Base-by-base conservation (phyloP, 2,797 vertebrate genomes). In the Eupleurogrammus muticus region DNA sequence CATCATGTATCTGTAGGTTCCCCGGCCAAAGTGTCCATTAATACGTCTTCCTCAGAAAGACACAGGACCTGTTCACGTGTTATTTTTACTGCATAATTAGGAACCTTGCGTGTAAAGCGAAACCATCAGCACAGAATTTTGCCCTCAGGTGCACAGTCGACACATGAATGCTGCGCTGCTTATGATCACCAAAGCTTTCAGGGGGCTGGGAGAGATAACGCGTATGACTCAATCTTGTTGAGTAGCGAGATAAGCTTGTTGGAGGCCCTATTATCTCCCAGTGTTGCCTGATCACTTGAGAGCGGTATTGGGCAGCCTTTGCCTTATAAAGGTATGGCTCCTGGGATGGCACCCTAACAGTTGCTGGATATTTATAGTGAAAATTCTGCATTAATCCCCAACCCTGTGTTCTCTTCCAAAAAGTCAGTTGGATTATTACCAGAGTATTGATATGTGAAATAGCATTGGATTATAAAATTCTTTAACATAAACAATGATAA, bases 291-390 rank as follows among this genome's bases (percentile, higher is more conserved):
- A 89, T 87, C 80, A 72, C 73, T 80, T 56, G 66, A 82, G 73
- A 69, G 70, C 14, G 10, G 77, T 60, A 42, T 54, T 73, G 51
- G 16, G 36, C 55, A 32, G 74, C 23, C 76, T 80, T 83, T 84
- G 71, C 76, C 92, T 76, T 91, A 90, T 92, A 89, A 87, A 92
- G 90, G 68, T 47, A n/a, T 77, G 58, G 58, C 32, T 66, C 35
- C 10, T 12, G 14, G 21, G 54, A 66, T 44, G 67, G 53, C 71
- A 80, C 79, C 75, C 66, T 60, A 21, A 72, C 77, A 79, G 67
- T 84, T 58, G 9, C n/a, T 1, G 63, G 70, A 69, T 92, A 90
- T 89, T 93, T 88, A 83, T 89, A 92, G 90, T 64, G 68, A 32
- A 62, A 59, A 63, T 69, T 50, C 9, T 16, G 23, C 66, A 61